phyloP scores from a whole-genome alignment of 2,888 invertebrate species.

The Dynastes maya region DNA sequence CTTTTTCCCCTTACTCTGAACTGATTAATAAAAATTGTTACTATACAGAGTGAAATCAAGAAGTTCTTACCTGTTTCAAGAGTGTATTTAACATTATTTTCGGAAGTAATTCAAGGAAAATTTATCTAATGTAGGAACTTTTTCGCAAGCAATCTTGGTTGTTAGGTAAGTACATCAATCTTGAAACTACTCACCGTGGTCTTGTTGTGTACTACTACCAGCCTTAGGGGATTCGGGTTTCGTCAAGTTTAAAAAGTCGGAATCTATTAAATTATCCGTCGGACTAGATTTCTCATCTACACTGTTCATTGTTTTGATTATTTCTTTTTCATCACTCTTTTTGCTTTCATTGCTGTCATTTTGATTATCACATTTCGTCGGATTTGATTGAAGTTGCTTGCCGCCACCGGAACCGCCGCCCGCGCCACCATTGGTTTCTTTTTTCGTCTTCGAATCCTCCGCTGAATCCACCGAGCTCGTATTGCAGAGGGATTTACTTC shows the following conservation, averaged over 20 bases:
- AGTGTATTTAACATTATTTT: too few relatives aligned
- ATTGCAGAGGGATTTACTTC: conserved; percentile 64
- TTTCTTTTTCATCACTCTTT: conserved; percentile 58
- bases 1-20: too few relatives aligned
- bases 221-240: conserved; percentile 67
- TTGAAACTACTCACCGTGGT: conserved; percentile 62
- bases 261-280: conserved; percentile 62
- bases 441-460: conserved; percentile 60
- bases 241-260: conserved; percentile 56
- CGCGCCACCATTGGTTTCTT: conserved; percentile 60
- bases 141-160: too few relatives aligned
- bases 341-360: conserved; percentile 49
- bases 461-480: conserved; percentile 63
- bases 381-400: conserved; percentile 62
- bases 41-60: too few relatives aligned
- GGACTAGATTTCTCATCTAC: conserved; percentile 64
- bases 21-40: too few relatives aligned
- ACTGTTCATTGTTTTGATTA: conserved; percentile 58
- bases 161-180: too few relatives aligned
- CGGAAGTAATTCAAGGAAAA: too few relatives aligned
- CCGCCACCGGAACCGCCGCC: conserved; percentile 15
- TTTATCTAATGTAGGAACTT: too few relatives aligned
- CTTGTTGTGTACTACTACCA: conserved; percentile 67
- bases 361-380: conserved; percentile 60
- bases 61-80: too few relatives aligned